Percentiles rank a stretch among this genome's conserved stretches.
Evolutionary conservation across 2,113 vertebrate genomes (phyloP).

Genomic region (Vulpes ferrilata): DNA sequence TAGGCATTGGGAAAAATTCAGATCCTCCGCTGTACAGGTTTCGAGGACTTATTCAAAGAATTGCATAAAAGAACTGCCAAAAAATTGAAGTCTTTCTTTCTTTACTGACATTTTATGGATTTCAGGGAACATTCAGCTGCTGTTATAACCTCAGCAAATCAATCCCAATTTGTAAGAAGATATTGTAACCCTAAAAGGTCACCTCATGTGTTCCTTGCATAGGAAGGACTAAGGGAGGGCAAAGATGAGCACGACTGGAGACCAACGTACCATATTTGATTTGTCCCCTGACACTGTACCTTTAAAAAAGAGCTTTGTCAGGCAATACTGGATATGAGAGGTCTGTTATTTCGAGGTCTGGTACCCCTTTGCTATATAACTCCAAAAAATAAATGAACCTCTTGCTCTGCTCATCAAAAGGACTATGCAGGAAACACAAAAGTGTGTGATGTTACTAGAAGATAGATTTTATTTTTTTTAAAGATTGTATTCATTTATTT

Average conservation of each 20-base stretch:
- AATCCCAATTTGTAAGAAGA: not conserved
- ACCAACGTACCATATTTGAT: not conserved
- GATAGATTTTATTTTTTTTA: not conserved
- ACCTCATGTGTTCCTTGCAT: not conserved
- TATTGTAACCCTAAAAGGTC: conserved; percentile 18
- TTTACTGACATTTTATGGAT: conserved; percentile 7
- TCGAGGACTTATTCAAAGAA: conserved; percentile 14
- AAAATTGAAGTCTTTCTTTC: not conserved
- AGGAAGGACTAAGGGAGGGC: not conserved
- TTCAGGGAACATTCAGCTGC: not conserved
- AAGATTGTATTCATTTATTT: not conserved
- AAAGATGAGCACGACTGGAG: not conserved
- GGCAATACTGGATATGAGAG: not conserved
- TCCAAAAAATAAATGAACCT: conserved; percentile 22
- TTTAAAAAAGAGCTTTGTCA: conserved; percentile 13
- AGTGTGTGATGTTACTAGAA: not conserved
- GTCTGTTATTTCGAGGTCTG: not conserved
- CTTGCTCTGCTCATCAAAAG: not conserved
- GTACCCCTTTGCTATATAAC: not conserved
- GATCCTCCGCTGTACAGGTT: not conserved
- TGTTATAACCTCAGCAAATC: not conserved
- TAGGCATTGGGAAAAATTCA: not conserved
- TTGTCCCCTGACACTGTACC: not conserved
- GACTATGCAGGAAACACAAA: not conserved
- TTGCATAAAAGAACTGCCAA: not conserved